Evolutionary conservation across 2,888 invertebrate genomes (phyloP).

Genomic region (Neoitamus cyanurus): DNA sequence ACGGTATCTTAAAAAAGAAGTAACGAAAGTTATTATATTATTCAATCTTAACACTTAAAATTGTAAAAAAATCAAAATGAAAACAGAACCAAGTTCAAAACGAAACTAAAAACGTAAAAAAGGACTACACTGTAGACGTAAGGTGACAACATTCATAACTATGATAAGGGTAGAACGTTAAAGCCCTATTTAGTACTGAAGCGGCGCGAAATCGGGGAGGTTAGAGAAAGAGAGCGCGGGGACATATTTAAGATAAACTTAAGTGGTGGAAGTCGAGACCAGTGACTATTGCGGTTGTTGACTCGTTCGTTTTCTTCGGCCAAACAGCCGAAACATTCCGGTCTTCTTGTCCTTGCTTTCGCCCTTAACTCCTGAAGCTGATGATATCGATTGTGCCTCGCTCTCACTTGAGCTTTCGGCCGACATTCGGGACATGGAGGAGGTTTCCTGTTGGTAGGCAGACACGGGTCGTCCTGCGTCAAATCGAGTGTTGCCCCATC

Average conservation of each 20-base stretch:
- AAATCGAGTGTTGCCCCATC: slow-evolving; percentile 65
- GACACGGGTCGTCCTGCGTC: slow-evolving; percentile 65
- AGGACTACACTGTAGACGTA: background rate
- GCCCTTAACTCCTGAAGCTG: slow-evolving; percentile 63
- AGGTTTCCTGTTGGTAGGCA: slow-evolving; percentile 56
- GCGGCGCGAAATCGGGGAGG: background rate
- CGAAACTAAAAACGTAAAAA: slow-evolving; percentile 11
- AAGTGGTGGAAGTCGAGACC: background rate
- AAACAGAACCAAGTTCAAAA: background rate
- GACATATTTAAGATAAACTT: background rate
- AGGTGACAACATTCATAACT: slow-evolving; percentile 18
- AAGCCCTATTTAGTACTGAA: background rate
- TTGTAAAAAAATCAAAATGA: slow-evolving; percentile 28
- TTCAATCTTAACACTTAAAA: slow-evolving; percentile 44
- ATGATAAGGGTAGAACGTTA: background rate
- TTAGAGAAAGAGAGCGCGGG: background rate
- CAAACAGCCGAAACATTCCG: slow-evolving; percentile 65
- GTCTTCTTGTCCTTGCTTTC: slow-evolving; percentile 53
- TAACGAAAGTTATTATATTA: slow-evolving; percentile 43
- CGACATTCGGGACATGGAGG: slow-evolving; percentile 61
- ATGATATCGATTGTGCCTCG: slow-evolving; percentile 66
- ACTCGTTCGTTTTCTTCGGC: slow-evolving; percentile 63
- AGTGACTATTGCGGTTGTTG: slow-evolving; percentile 59
- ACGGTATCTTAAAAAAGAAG: slow-evolving; percentile 41
- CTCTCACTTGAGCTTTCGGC: slow-evolving; percentile 67